Conservation (phyloP, 2,113 vertebrate species). For the Bujurquina vittata region DNA sequence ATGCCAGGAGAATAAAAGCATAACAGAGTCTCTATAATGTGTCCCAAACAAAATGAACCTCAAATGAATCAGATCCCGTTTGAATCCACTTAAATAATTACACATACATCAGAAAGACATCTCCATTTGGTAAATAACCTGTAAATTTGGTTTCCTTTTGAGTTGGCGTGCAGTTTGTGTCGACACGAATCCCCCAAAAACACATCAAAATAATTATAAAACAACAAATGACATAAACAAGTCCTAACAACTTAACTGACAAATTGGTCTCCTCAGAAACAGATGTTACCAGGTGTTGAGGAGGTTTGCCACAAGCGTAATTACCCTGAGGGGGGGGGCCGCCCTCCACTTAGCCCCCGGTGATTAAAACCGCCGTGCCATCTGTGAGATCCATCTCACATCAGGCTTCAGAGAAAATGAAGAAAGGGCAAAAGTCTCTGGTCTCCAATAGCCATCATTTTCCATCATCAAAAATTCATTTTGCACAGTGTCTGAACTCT, state of each 20-base stretch:
- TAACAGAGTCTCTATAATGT: not conserved
- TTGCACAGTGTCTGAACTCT: constrained; percentile 9
- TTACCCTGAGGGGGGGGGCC: constrained; percentile 17
- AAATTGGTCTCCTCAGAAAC: constrained; percentile 42
- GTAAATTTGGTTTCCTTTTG: not conserved
- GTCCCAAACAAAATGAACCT: too few species aligned
- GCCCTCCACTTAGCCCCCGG: constrained; percentile 5
- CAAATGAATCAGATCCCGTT: too few species aligned
- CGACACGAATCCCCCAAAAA: not conserved
- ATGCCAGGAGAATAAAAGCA: not conserved
- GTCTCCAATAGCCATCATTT: constrained; percentile 26
- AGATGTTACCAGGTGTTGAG: constrained; percentile 55
- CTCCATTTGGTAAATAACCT: not conserved
- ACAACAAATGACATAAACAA: constrained; percentile 1
- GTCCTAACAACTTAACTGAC: constrained; percentile 15
- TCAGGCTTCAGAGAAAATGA: constrained; percentile 30
- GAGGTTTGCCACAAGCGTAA: constrained; percentile 1
- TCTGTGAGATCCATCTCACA: constrained; percentile 13
- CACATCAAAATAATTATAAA: not conserved
- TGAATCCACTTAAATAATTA: too few species aligned
- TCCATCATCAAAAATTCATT: constrained; percentile 22
- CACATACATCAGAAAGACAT: not conserved
- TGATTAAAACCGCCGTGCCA: not conserved
- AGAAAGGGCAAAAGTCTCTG: not conserved
- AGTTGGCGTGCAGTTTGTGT: too few species aligned